Evolutionary conservation across 2,888 invertebrate species (phyloP), one percentile per base, ranked within the genome.

Genomic region (Drosophila kuntzei): DNA sequence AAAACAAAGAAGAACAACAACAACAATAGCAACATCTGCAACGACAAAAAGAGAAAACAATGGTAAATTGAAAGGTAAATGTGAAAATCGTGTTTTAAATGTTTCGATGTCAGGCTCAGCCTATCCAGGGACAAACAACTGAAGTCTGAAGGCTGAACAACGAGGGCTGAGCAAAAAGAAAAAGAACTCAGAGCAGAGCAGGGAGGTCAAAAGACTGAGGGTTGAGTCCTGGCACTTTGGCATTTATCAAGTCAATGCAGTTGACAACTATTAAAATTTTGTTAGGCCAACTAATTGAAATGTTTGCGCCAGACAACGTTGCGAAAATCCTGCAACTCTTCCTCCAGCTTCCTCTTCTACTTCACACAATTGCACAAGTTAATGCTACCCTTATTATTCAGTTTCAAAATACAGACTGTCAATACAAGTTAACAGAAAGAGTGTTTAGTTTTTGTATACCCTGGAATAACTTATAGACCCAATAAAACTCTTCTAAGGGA

Each of bases 61-160:
- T 72, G 67, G 54, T 58, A 71, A 84, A 84, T 84, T 87, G 71
- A 84, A 79, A 84, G 76, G 85, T 81, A 87, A 84, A 84, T 84
- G 89, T 76, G 84, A 84, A 87, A 84, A 87, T 79, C 84, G 73
- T 84, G 84, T 84, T 89, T 84, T 76, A 79, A 88, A 89, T 89
- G 85, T 81, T 76, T 83, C 44, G 39, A 51, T 67, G 76, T 66
- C 76, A 77, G 55, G 49, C 46, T 39, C 37, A 71, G 71, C 29
- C 50, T 50, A 50, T 18, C 55, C 64, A 55, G 73, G 41, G 27
- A 70, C 58, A 71, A 71, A 27, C 29, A 46, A 29, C 46, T 57
- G 65, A 71, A 59, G 36, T 50, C 50, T 25, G 41, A 54, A 34
- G 49, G 16, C 44, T 16, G 18, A 18, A 16, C 25, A 7, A 11